These are phyloP conservation scores for Tolmerus cingulatus DNA, from an alignment of 2,888 invertebrate species.

Conservation along the genomic window DNA sequence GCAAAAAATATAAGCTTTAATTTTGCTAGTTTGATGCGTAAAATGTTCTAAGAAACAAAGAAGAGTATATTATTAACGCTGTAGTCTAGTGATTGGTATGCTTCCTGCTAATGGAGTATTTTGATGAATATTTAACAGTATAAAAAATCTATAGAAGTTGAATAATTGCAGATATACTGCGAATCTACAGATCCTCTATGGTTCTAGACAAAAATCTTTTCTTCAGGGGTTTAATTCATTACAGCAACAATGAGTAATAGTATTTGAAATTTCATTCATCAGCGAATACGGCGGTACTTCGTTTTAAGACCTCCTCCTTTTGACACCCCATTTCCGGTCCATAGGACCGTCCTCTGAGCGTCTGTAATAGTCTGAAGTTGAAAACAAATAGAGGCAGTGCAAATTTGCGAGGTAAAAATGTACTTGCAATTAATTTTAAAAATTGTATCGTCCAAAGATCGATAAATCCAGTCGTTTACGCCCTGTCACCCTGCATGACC, in stretches of 20 bases:
- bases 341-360: background rate
- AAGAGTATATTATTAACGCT: too few species aligned
- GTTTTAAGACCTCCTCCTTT: background rate
- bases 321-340: background rate
- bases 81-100: too few species aligned
- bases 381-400: background rate
- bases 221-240: background rate
- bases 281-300: background rate
- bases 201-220: background rate
- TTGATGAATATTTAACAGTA: background rate
- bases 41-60: too few species aligned
- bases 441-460: background rate
- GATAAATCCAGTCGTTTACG: background rate
- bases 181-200: background rate
- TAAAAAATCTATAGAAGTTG: too few species aligned
- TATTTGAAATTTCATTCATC: background rate
- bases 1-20: too few species aligned
- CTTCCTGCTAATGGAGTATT: too few species aligned
- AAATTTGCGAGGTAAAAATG: background rate
- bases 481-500: background rate
- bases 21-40: too few species aligned
- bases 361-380: background rate
- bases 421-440: background rate
- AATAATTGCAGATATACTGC: background rate
- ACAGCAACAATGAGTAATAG: background rate